Base-by-base conservation (phyloP, 2,888 invertebrate species). In the Bugulina stolonifera region DNA sequence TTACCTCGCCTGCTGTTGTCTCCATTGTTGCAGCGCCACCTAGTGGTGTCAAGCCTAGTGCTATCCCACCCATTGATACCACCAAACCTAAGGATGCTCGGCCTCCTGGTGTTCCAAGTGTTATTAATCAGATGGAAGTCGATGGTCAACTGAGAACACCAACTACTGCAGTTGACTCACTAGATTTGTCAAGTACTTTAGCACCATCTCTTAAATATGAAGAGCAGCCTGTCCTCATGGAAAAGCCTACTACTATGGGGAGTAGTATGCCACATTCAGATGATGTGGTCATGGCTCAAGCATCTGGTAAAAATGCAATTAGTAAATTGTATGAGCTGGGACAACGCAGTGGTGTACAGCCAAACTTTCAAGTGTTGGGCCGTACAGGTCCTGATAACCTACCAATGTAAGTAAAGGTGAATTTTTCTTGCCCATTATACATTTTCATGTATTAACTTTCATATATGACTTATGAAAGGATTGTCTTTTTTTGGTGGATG, bases 281-380 rank as follows among this genome's bases (percentile, higher is more conserved):
- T n/a, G n/a, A n/a, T n/a, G n/a, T n/a, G n/a, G n/a, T n/a, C n/a
- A n/a, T n/a, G n/a, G n/a, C n/a, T n/a, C n/a, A n/a, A n/a, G n/a
- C n/a, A n/a, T 43, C 43, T 43, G 27, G 29, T 29, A 22, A 64
- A n/a, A 64, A 64, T 64, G 29, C 27, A 5, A 64, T 64, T 27
- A 64, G 64, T 34, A 32, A 3, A 14, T 64, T 64, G 32, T 34
- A 64, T 64, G 64, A 64, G 32, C 32, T 27, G 10, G 64, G 64
- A 3, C 64, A 64, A 34, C 25, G 27, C 10, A 5, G 14, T 3
- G 64, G 64, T 14, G 10, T 3, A 5, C 64, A 34, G 27, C 64
- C 64, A 2, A 32, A 25, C 10, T 64, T 64, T 32, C 32, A 64
- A 32, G 64, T 32, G 3, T 10, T 64, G 2, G 18, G 5, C 18